Evolutionary conservation across 2,113 vertebrate species (phyloP).

Genomic region (Heterotilapia buettikoferi): DNA sequence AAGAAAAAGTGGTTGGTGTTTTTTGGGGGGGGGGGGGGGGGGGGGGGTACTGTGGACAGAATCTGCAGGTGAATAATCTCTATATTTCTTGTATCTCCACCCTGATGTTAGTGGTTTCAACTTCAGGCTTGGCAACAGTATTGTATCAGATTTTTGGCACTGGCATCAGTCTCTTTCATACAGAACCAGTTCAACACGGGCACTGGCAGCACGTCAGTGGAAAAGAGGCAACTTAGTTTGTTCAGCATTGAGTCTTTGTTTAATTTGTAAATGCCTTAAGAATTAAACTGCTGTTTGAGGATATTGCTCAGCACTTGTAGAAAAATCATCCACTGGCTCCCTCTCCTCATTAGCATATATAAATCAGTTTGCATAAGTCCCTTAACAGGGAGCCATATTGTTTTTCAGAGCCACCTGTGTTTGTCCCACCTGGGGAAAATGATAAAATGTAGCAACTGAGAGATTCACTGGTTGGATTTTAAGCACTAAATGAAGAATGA

Average conservation of each 20-base stretch:
- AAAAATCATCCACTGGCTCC: neutral
- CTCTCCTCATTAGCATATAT: neutral
- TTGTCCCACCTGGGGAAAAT: neutral
- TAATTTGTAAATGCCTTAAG: neutral
- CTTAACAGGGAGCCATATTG: neutral
- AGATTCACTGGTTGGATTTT: neutral
- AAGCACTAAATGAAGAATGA: constrained; percentile 3
- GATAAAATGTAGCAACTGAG: neutral
- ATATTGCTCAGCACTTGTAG: neutral
- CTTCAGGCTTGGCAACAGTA: neutral
- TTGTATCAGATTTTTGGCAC: neutral
- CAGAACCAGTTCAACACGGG: neutral
- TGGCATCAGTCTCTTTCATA: neutral
- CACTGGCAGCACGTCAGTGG: neutral
- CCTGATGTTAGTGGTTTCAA: neutral
- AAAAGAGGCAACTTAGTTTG: neutral
- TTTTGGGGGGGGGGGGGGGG: no score
- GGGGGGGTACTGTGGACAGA: neutral
- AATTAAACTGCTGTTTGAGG: neutral
- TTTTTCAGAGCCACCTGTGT: neutral
- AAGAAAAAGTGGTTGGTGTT: no score
- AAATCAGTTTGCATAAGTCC: neutral
- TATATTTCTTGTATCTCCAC: neutral
- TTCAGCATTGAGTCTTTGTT: neutral
- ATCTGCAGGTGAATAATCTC: fast-evolving